Evolutionary conservation across 1,140 invertebrate genomes (phyloP), one percentile per base, ranked within the genome.

Genomic region (Drosophila truncata): DNA sequence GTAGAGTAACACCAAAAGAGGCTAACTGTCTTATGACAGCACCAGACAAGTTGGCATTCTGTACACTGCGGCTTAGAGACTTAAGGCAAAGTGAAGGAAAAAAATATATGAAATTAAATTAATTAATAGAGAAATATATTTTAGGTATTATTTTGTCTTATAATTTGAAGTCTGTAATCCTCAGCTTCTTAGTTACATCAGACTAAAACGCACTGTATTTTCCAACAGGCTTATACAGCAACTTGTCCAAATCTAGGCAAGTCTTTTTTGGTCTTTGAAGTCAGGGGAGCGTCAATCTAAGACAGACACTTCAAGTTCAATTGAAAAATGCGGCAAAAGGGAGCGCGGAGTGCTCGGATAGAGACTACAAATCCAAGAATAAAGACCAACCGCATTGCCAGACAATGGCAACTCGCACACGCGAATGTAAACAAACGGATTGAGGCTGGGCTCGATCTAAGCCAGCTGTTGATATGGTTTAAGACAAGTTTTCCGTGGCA

Each of bases 261-360:
- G 70, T 50, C 69, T 49, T 72, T 72, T 72, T 72, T 57, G 69
- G 69, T 57, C 50, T 71, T 35, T 71, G 66, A 33, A 71, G 65
- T 71, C 69, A 59, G 52, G 42, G 67, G 42, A 72, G 66, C 54
- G 67, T 72, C 52, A 72, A 25, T 59, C 52, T 11, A 16, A 18
- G 55, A 58, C 76, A 72, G 74, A 78, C 82, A 90, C 85, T 81
- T 90, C 81, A 88, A 85, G 85, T 88, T 88, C 85, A 88, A 88
- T 91, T 85, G 85, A 81, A 90, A 88, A 80, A 69, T 54, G 76
- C 84, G 83, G 67, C 76, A 72, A 39, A 57, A 70, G 33, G 33
- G 33, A 37, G 52, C 20, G 49, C 27, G 27, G n/a, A 18, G 46
- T 49, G 46, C 11, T 49, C 25, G n/a, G 25, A 35, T 35, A 14